Base-by-base conservation (phyloP, 2,888 invertebrate genomes). In the Agrotis puta region DNA sequence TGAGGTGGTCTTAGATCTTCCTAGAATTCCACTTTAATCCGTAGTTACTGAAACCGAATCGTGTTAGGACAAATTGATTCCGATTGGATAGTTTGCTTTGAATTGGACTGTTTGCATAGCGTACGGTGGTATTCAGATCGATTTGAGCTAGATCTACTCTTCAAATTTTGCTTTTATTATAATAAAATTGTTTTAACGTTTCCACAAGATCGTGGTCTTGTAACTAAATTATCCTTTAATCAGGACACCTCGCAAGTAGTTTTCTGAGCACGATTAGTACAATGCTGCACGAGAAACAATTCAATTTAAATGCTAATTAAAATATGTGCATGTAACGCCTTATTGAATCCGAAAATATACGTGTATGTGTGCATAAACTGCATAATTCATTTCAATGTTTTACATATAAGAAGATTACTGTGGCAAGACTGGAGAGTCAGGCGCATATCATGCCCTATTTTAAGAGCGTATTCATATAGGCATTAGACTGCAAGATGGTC, bases 1-100 rank as follows among this genome's bases (percentile, higher is more conserved):
- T 77, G 75, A 81, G 91, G 91, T 91, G 91, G 92, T 89, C 91
- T 83, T 68, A 84, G 79, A 87, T 84, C 77, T 89, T 89, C 89
- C 74, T 83, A 85, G 91, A 89, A 92, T 81, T 83, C 57, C 70
- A 75, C 65, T 78, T 67, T 61, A 75, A 68, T 70, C 33, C 59
- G 39, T 48, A 70, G 65, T 61, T 64, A 58, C 63, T 71, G 70
- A 75, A 78, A 76, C 71, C 66, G 70, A 74, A 70, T 70, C 63
- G 53, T 65, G 56, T 64, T 62, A 58, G 22, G 39, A 56, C 50
- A 53, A 58, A 64, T 27, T 53, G 51, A 64, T 51, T 64, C 51
- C 64, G 74, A 79, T 66, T 72, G 57, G n/a, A 57, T 47, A 20
- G 64, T 50, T 79, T 45, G 43, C 39, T n/a, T 61, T 18, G 73